phyloP scores from a whole-genome alignment of 2,888 invertebrate species.

The Polyommatus iphigenia region DNA sequence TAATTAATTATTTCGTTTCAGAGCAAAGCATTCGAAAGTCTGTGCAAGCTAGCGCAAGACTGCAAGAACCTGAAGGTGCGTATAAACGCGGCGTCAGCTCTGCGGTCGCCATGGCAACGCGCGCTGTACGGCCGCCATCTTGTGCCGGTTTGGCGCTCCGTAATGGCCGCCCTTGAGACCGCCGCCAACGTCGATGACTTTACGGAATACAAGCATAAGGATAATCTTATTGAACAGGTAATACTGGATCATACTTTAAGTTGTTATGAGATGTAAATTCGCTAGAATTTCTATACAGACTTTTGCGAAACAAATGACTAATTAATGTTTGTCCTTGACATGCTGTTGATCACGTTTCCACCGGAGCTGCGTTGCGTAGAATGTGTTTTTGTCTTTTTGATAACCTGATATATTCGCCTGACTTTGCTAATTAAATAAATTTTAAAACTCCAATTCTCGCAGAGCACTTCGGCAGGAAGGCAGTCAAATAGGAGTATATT shows the following conservation, averaged over 20 bases:
- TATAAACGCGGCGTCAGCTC: conserved; percentile 90
- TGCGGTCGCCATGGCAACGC: conserved; percentile 82
- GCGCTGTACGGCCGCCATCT: conserved; percentile 83
- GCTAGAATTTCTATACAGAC: background rate
- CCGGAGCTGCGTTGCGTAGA: too few species aligned
- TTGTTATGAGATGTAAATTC: background rate
- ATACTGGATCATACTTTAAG: conserved; percentile 34
- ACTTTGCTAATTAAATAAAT: too few species aligned
- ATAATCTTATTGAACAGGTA: conserved; percentile 91
- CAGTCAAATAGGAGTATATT: too few species aligned
- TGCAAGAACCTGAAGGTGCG: conserved; percentile 94
- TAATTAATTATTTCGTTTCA: conserved; percentile 50
- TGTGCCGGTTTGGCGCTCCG: conserved; percentile 83
- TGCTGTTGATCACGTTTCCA: too few species aligned
- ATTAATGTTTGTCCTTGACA: too few species aligned
- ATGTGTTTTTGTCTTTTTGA: too few species aligned
- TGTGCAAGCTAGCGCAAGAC: conserved; percentile 84
- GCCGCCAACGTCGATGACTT: conserved; percentile 89
- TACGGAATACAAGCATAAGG: conserved; percentile 91
- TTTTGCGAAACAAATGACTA: too few species aligned
- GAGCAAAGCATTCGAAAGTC: conserved; percentile 82
- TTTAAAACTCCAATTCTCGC: too few species aligned
- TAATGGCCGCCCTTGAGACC: conserved; percentile 87
- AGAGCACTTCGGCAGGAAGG: too few species aligned
- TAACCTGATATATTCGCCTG: too few species aligned